Base-by-base conservation (phyloP, 1,140 invertebrate genomes). In the Heliconius nattereri region DNA sequence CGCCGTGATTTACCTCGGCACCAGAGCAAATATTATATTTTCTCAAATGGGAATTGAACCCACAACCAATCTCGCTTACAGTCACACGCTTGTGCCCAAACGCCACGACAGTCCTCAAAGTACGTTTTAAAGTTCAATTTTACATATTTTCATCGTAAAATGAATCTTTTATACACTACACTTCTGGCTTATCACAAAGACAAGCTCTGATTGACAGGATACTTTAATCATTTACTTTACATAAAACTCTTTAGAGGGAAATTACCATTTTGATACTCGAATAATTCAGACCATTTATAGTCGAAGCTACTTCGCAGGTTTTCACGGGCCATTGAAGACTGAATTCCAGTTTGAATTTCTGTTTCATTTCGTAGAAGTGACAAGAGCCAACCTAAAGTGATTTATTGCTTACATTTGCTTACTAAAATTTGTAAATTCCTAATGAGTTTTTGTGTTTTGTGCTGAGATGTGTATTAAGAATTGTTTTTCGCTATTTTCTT, bases 201-300 rank as follows among this genome's bases (percentile, higher is more conserved):
- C 23, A 29, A 66, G 9, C 11, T 29, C 23, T 29, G 60, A 66
- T 29, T 29, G 60, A 66, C 60, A 66, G 60, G 26, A 29, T 7
- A 66, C 60, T 66, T 1, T 66, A 66, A 66, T 26, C 60, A 16
- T 66, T 66, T 16, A 66, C 60, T 66, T 66, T 66, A 29, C 60
- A 66, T 66, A 66, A 66, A 66, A 66, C 60, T 66, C 23, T 66
- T 66, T 66, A 5, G 19, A 16, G 71, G 75, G 60, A 32, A 76
- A 70, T 76, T 70, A 76, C 37, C 74, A 54, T 75, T 75, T 75
- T 32, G 35, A 37, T 60, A 60, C 54, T 32, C 74, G n/a, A 76
- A 70, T 76, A 76, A 76, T 71, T 71, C 40, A 45, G 37, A 3
- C 29, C 75, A 76, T 76, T 76, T 70, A 60, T 76, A 76, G 75